A percentile compares a stretch with the other conserved stretches of the same genome.
phyloP scores from a whole-genome alignment of 2,888 invertebrate genomes.

The Agrotis ipsilon region DNA sequence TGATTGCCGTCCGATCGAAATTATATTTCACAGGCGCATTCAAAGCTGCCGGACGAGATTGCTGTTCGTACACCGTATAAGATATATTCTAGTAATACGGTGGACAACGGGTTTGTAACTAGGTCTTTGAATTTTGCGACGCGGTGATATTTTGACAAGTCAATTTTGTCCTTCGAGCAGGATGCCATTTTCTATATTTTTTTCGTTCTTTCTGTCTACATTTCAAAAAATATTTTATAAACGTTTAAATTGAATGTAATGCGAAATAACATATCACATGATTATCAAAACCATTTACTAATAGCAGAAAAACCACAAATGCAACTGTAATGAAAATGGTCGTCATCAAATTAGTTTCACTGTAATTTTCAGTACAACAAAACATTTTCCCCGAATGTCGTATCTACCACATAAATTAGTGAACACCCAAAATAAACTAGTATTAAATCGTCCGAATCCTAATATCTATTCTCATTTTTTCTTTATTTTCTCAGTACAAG shows the following conservation, averaged over 20 bases:
- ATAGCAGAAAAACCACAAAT: slow-evolving; percentile 19
- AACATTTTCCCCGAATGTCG: slow-evolving; percentile 49
- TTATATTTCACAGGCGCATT: slow-evolving; percentile 90
- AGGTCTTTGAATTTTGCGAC: slow-evolving; percentile 20
- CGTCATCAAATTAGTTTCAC: slow-evolving; percentile 34
- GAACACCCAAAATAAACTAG: slow-evolving; percentile 54
- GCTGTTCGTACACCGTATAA: slow-evolving; percentile 72
- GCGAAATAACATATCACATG: slow-evolving; percentile 21
- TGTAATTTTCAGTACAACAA: slow-evolving; percentile 40
- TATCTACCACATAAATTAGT: slow-evolving; percentile 63
- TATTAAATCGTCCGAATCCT: slow-evolving; percentile 67
- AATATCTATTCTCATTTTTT: slow-evolving; percentile 67
- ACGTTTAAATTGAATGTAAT: not conserved
- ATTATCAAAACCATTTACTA: slow-evolving; percentile 1
- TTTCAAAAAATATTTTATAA: not conserved
- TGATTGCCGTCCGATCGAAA: slow-evolving; percentile 91
- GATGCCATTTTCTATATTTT: not conserved
- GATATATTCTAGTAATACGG: slow-evolving; percentile 57
- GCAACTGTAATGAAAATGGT: slow-evolving; percentile 20
- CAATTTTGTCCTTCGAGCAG: slow-evolving; percentile 1
- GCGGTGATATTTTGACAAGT: not conserved
- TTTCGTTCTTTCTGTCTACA: not conserved
- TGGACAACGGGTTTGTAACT: slow-evolving; percentile 56
- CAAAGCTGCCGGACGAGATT: slow-evolving; percentile 88
- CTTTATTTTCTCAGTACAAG: slow-evolving; percentile 66